These are phyloP conservation scores for Agapetus fuscipes DNA, from an alignment of 2,888 invertebrate species.

Conservation along the genomic window DNA sequence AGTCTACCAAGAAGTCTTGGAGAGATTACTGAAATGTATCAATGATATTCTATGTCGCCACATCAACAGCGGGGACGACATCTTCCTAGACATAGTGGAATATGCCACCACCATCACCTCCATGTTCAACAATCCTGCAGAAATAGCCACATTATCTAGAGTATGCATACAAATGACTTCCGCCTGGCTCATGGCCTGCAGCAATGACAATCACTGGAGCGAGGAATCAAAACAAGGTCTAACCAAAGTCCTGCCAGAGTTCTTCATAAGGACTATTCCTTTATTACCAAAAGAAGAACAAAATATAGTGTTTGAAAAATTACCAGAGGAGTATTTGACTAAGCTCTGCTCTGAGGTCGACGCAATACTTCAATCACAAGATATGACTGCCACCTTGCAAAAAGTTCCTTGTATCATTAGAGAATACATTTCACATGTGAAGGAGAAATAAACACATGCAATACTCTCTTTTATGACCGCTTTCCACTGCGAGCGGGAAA, in stretches of 20 bases:
- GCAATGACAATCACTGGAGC: no score
- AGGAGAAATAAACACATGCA: no score
- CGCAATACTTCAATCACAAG: constrained; percentile 6
- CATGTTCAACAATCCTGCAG: neutral
- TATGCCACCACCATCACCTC: constrained; percentile 7
- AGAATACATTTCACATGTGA: no score
- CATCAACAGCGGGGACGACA: constrained; percentile 1
- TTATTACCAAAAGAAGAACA: constrained; percentile 7
- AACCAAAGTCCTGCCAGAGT: constrained; percentile 9
- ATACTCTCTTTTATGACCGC: no score
- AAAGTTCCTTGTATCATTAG: no score
- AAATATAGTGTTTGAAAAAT: neutral
- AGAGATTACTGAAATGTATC: constrained; percentile 7
- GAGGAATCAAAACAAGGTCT: no score
- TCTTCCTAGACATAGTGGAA: constrained; percentile 14
- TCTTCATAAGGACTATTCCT: constrained; percentile 13
- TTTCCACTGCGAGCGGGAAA: no score
- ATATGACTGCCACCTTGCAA: no score
- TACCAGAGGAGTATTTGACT: constrained; percentile 1
- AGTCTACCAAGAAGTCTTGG: no score
- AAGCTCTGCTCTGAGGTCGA: constrained; percentile 6
- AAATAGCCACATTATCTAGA: no score
- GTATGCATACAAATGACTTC: no score
- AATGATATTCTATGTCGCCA: constrained; percentile 9
- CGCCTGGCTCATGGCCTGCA: no score